phyloP scores from a whole-genome alignment of 2,797 vertebrate species.

The Enteromius argenteus region DNA sequence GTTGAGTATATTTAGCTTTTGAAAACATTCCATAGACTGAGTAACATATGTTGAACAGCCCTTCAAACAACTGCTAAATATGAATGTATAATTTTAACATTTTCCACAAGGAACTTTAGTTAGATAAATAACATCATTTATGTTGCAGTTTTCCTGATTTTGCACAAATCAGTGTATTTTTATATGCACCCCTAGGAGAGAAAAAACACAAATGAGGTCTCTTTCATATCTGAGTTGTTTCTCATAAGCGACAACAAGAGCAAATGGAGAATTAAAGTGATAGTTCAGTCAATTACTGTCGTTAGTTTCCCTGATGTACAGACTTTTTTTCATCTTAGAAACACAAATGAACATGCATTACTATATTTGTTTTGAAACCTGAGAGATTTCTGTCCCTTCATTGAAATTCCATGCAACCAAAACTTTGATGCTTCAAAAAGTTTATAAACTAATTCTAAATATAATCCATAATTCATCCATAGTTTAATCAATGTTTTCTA shows the following conservation, averaged over 20 bases:
- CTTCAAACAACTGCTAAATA: not conserved
- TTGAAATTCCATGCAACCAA: not conserved
- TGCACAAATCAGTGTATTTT: not conserved
- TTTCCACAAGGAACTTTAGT: not conserved
- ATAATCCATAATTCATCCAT: not conserved
- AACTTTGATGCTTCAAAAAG: not conserved
- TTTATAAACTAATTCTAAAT: not conserved
- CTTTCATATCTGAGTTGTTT: not conserved
- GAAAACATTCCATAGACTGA: conserved; percentile 18
- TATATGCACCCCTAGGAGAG: not conserved
- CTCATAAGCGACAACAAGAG: not conserved
- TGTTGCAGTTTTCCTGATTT: not conserved
- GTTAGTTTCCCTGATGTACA: not conserved
- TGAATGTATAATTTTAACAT: not conserved
- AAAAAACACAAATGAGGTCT: not conserved
- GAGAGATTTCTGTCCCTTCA: not conserved
- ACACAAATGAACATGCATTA: not conserved
- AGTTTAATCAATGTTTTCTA: not conserved
- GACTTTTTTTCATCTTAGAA: not conserved
- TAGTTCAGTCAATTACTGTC: not conserved
- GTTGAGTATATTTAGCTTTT: conserved; percentile 17
- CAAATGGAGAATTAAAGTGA: not conserved
- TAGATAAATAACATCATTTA: not conserved
- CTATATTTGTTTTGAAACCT: not conserved
- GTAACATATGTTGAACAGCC: not conserved